A percentile compares a stretch with the other conserved stretches of the same genome.
Evolutionary conservation across 92 coral and sea anemone species (phyloP).

Genomic region (Ricordea florida): DNA sequence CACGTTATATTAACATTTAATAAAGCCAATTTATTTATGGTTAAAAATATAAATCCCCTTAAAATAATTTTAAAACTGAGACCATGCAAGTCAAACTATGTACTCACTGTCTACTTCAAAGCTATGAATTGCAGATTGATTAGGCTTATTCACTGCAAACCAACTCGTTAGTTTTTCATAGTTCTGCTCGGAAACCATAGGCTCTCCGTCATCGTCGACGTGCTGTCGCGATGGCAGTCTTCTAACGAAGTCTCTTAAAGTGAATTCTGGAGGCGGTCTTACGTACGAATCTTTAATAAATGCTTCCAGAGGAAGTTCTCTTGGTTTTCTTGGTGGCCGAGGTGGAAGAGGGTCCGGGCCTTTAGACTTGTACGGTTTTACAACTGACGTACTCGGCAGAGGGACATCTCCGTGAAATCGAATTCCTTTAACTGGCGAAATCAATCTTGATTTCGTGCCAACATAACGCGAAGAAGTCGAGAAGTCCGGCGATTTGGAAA

Average conservation of each 20-base stretch:
- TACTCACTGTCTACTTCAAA: conserved; percentile 84
- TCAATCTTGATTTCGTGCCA: conserved; percentile 9
- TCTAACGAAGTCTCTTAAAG: conserved; percentile 69
- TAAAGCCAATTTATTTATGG: no score
- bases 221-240: conserved; percentile 59
- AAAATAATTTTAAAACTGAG: no score
- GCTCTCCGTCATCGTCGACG: conserved; percentile 26
- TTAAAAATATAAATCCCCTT: no score
- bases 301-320: conserved; percentile 75
- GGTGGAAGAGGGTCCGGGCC: conserved; percentile 93
- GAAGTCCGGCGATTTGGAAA: conserved; percentile 44
- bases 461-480: conserved; percentile 7
- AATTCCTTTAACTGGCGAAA: neutral
- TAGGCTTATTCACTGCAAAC: conserved; percentile 69
- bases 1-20: no score
- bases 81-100: no score
- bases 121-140: conserved; percentile 70
- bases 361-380: conserved; percentile 64
- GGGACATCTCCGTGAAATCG: conserved; percentile 69
- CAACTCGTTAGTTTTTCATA: conserved; percentile 85
- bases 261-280: conserved; percentile 83
- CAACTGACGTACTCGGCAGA: conserved; percentile 50
- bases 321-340: conserved; percentile 77
- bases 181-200: conserved; percentile 78
- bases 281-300: conserved; percentile 67